Conservation (phyloP, 2,888 invertebrate species). For the Limnephilus rhombicus region DNA sequence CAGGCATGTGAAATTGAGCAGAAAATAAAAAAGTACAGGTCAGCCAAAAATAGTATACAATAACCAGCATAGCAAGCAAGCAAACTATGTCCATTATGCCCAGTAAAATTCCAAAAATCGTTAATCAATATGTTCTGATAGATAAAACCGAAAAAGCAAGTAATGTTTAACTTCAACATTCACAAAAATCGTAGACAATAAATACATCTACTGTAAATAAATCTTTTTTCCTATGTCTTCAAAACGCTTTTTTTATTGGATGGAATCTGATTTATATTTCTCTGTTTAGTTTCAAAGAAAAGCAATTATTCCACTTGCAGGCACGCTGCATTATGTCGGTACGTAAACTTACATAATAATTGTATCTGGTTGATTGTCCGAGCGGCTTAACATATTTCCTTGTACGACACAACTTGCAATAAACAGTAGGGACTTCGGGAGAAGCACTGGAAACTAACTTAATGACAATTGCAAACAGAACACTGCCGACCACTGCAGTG, state of each 20-base stretch:
- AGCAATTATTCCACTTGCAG: neutral
- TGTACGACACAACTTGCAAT: slow-evolving; percentile 42
- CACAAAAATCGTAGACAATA: neutral
- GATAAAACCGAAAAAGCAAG: neutral
- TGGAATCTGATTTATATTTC: neutral
- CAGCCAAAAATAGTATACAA: neutral
- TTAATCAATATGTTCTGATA: neutral
- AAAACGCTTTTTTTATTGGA: neutral
- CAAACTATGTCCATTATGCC: neutral
- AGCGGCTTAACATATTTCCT: slow-evolving; percentile 42
- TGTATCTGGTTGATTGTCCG: slow-evolving; percentile 36
- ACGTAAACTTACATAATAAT: slow-evolving; percentile 26
- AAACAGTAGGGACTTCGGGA: slow-evolving; percentile 47
- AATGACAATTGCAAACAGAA: slow-evolving; percentile 63
- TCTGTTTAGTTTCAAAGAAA: neutral
- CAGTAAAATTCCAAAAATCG: neutral
- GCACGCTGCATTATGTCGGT: neutral
- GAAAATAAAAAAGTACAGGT: neutral
- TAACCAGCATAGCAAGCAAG: neutral
- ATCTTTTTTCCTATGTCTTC: neutral
- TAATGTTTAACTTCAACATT: neutral
- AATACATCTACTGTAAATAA: neutral
- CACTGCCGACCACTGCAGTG: slow-evolving; percentile 49
- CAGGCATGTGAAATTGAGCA: neutral
- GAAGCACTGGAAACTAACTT: slow-evolving; percentile 53